Evolutionary conservation across 2,888 invertebrate species (phyloP), one percentile per base, ranked within the genome.

Genomic region (Drosophila engyochracea): DNA sequence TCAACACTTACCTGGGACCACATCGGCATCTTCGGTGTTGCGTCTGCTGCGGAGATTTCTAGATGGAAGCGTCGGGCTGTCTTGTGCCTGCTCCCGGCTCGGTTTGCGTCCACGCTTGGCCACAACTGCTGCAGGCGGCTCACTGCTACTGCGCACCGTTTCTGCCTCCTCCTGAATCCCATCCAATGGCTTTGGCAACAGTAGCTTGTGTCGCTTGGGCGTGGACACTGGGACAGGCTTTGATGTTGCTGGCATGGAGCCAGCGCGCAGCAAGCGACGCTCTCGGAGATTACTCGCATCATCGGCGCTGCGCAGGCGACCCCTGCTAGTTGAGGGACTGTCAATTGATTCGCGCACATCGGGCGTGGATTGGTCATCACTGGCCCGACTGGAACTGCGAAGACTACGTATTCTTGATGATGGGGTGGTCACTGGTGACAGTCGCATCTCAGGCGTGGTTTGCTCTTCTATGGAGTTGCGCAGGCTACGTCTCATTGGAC

Each of bases 191-290:
- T 65, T 61, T 4, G 41, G 4, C 33, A 52, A 2, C 22, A 35
- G 6, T 4, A 39, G 57, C 16, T 22, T 44, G 6, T 66, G 58
- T 0, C 49, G 41, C 49, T 77, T 79, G 0, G 73, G 78, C 4
- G 78, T 79, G 1, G 82, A 74, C 12, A 70, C 61, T 12, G 67
- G 51, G 39, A 58, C 31, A 2, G 14, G 25, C n/a, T 14, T 49
- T 3, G 64, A 57, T 22, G 53, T 52, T 1, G 62, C 30, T 10
- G 81, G 81, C 65, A 76, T 16, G 22, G 79, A 81, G 7, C 66
- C 51, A 7, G 60, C 60, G 16, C 79, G 81, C 5, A 37, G 0
- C 0, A 37, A 6, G 10, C 71, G 78, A 12, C 33, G 61, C 3
- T n/a, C n/a, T 7, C 10, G 1, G 19, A n/a, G 7, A 22, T 28